Evolutionary conservation across 2,888 invertebrate genomes (phyloP), one percentile per base, ranked within the genome.

Genomic region (Scaptodrosophila latifasciaeformis): DNA sequence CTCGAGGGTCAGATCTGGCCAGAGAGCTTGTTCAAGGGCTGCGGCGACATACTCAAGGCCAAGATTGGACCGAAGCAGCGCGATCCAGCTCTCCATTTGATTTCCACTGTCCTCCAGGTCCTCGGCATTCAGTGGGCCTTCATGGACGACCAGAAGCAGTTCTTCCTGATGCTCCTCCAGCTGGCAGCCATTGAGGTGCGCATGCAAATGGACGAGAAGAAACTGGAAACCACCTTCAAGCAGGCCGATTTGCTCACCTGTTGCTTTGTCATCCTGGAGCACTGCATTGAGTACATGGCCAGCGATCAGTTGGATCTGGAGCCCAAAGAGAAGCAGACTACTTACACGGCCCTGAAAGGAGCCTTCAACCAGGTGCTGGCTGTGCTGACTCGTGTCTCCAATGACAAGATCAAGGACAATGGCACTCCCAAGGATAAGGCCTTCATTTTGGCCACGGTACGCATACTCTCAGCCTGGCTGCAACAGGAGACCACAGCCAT

Each of bases 151-250:
- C 94, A 94, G 52, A 89, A 89, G 54, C 93, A 94, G 86, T 92
- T 94, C 79, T 93, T 96, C 79, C 91, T 96, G 72, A 87, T 96
- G 15, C 87, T 96, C 9, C 90, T 96, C 52, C 96, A 97, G 84
- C 87, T 97, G 52, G 92, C 94, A 71, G 95, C 96, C 45, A 94
- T 97, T 82, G 97, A 97, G 89, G 93, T 97, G 1, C 90, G 96
- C 79, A 96, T 97, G 96, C 94, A 95, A 69, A 88, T 97, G 62
- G 97, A 97, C 81, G 94, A 95, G 65, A 92, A 93, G 76, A 92
- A 92, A 80, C 89, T 96, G 67, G 93, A 94, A 83, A 90, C 93
- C 77, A 92, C 94, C 1, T 90, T 91, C 84, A 88, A 90, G 37
- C 92, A 94, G 84, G 91, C 91, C 43, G 93, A 94, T 60, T 87